Evolutionary conservation across 1,140 invertebrate genomes (phyloP), one percentile per base, ranked within the genome.

Genomic region (Neelides sp.): DNA sequence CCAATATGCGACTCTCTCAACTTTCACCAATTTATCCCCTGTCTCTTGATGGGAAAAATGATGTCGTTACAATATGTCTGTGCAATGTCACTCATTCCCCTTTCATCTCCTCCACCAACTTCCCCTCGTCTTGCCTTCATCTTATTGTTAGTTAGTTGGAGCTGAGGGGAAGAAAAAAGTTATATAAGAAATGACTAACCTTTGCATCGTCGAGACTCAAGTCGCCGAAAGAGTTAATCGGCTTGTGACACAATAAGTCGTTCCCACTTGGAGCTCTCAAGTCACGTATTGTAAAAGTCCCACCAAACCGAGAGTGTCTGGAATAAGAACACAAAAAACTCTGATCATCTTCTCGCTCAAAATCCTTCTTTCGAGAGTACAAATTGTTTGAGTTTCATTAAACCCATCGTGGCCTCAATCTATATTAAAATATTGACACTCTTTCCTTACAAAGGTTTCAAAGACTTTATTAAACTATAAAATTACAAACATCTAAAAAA

Each of bases 181-280:
- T n/a, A n/a, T n/a, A n/a, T n/a, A n/a, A n/a, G n/a, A 36, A 24
- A 41, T 39, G 36, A 23, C 41, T 32, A 22, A 48, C 48, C 22
- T 56, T 57, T 40, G 24, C 27, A 4, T 3, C 17, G 44, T 59
- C 58, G 17, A 59, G 39, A 34, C 39, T 55, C 24, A 59, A 50
- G 45, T 59, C 59, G 34, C 41, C 41, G n/a, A 55, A 30, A 19
- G 55, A 57, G n/a, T 78, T 75, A 30, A 88, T 69, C 1, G 88
- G 80, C 65, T 90, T 86, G 64, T 95, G 82, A 64, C 80, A 83
- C 56, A 98, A 86, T 39, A 96, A 66, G 62, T 89, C 80, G 54
- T 83, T 83, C 47, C 96, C 86, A 57, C 85, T 88, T 59, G 94
- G 83, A 10, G 89, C 89, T 68, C 95, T 94, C 75, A 96, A 79